Conservation (phyloP, 2,797 vertebrate genomes). For the Scomberomorus guttatus region DNA sequence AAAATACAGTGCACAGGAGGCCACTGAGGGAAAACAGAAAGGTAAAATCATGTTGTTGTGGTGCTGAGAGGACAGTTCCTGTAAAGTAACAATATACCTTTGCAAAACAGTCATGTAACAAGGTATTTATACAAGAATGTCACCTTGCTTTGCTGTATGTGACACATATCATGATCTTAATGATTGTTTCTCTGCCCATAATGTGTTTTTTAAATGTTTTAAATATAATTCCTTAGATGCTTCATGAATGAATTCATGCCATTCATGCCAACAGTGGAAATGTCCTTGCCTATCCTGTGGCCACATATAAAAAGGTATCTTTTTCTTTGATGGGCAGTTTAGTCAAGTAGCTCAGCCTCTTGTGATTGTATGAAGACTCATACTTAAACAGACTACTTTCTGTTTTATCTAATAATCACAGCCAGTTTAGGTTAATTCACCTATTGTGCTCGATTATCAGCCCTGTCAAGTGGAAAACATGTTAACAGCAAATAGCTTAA, state of each 20-base stretch:
- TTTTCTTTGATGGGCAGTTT: no score
- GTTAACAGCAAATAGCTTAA: not conserved
- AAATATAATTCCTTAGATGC: no score
- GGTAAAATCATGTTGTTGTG: no score
- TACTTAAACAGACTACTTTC: no score
- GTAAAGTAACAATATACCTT: not conserved
- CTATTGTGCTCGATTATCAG: not conserved
- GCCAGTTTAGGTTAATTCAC: not conserved
- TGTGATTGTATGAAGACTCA: not conserved
- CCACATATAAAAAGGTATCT: no score
- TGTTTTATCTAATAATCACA: not conserved
- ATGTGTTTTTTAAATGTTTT: not conserved
- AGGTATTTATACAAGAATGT: not conserved
- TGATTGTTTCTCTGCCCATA: not conserved
- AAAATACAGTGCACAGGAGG: not conserved
- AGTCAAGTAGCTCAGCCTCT: not conserved
- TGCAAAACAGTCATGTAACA: not conserved
- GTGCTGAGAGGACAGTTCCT: not conserved
- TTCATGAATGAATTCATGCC: no score
- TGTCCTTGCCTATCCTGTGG: no score
- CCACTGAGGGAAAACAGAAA: not conserved
- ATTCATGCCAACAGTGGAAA: no score
- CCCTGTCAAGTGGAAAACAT: not conserved
- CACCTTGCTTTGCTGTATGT: not conserved
- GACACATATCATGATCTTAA: constrained; percentile 11